Evolutionary conservation across 30 jellyfish, hydroid and myxozoan genomes (phyloP), one percentile per base, ranked within the genome.

Genomic region (Pelagia noctiluca): DNA sequence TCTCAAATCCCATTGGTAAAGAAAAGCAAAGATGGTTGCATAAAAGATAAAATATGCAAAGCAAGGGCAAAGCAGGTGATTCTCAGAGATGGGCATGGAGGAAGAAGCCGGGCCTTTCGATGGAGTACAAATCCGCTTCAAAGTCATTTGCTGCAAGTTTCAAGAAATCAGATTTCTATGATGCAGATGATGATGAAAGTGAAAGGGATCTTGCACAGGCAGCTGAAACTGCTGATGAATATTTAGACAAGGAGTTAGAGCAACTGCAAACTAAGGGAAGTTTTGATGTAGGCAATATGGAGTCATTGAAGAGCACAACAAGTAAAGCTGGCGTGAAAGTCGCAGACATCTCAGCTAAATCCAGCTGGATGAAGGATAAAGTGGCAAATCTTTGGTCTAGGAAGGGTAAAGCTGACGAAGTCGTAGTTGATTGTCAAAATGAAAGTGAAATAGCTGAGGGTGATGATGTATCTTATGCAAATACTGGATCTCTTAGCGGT

Each of bases 301-400:
- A 82, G 35, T 68, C 78, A 36, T 82, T 70, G 92, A 82, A 82
- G 36, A 82, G 70, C 30, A 70, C 80, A 16, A 47, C 65, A 18
- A 78, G 78, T n/a, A 82, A 82, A 54, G 92, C 92, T 23, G 60
- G 86, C 13, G 71, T 71, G 28, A 82, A 69, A 57, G 92, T 71
- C 28, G 86, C 86, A 1, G 92, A 86, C 21, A 66, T 86, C 25
- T 86, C 96, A 2, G 35, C 96, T 0, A 86, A 75, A 61, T 75
- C 96, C 1, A 49, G 33, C 47, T 86, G 96, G 96, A 36, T 86
- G 85, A 86, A 86, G 50, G 96, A 86, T 46, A 66, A 76, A 34
- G 96, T 86, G 21, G 71, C 82, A 7, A 86, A 66, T 76, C 76
- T 86, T 0, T 82, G 92, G 92, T 57, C 86, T n/a, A 33, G 75